These are phyloP conservation scores for Chirona hameri DNA, from an alignment of 2,888 invertebrate species.

Conservation along the genomic window DNA sequence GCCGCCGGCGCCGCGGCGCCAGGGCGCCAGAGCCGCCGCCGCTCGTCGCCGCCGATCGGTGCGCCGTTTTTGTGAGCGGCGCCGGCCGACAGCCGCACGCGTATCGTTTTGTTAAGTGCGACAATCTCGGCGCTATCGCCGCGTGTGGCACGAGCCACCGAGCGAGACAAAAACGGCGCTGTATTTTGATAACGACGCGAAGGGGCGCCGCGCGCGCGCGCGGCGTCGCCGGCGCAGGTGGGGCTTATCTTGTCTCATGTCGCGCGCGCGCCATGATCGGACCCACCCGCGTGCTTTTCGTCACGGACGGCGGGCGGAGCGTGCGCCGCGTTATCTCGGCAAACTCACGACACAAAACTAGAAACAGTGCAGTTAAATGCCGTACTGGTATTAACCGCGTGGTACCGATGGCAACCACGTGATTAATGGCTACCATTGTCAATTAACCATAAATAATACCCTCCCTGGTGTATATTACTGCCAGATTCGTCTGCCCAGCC, in stretches of 20 bases:
- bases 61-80: slow-evolving; percentile 1
- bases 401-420: too few species aligned
- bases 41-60: neutral
- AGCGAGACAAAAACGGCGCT: neutral
- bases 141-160: neutral
- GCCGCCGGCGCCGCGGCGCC: neutral
- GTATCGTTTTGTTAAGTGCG: slow-evolving; percentile 1
- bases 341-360: too few species aligned
- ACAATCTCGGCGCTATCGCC: neutral
- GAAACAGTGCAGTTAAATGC: too few species aligned
- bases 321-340: too few species aligned
- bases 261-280: neutral
- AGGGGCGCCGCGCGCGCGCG: neutral
- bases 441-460: too few species aligned
- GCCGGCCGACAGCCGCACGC: neutral
- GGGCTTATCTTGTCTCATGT: neutral
- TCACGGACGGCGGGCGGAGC: too few species aligned
- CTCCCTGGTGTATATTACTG: too few species aligned
- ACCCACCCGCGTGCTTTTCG: neutral
- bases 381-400: too few species aligned
- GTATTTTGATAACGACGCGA: neutral
- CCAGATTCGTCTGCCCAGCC: too few species aligned
- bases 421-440: too few species aligned
- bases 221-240: neutral
- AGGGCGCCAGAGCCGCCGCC: neutral